Evolutionary conservation across 2,797 vertebrate species (phyloP), one percentile per base, ranked within the genome.

Genomic region (Lagodon rhomboides): DNA sequence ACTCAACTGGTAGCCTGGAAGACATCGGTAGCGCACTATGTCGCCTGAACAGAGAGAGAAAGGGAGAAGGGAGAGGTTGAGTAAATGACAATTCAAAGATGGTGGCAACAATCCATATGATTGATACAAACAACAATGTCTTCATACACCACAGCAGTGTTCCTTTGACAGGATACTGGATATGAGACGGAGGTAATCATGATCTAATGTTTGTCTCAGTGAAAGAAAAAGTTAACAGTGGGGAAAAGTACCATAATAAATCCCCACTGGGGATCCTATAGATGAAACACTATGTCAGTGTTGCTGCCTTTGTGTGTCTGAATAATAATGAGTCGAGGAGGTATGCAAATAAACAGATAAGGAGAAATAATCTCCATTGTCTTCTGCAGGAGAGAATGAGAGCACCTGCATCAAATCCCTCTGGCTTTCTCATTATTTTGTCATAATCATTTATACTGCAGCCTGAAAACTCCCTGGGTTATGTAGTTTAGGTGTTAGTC

Each of bases 21-120:
- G 95, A 92, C 98, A 99, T 53, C 96, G 93, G 92, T 99, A 99
- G 70, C 97, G 95, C 65, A 99, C 97, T 0, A 97, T 96, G 84
- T 99, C 97, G 85, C 98, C 98, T 99, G 92, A 43, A 79, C 73
- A 83, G 58, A 77, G 50, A 72, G 53, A 72, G 41, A 70, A 58
- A 72, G 12, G 11, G 27, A 73, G 34, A 43, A 72, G n/a, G 7
- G n/a, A 62, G 47, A 63, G 5, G 3, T 10, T 12, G 12, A 50
- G 70, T 76, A 17, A 68, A 46, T 47, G 23, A 66, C 20, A 13
- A 34, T 60, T 68, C 53, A 75, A 34, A 76, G 17, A 56, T 47
- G 44, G 20, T 15, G 71, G 51, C 53, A 75, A 63, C 30, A 74
- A 49, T 43, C 18, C 2, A 62, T 17, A 60, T 15, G 15, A 84